phyloP scores from a whole-genome alignment of 2,113 vertebrate genomes.

The Varanus komodoensis region DNA sequence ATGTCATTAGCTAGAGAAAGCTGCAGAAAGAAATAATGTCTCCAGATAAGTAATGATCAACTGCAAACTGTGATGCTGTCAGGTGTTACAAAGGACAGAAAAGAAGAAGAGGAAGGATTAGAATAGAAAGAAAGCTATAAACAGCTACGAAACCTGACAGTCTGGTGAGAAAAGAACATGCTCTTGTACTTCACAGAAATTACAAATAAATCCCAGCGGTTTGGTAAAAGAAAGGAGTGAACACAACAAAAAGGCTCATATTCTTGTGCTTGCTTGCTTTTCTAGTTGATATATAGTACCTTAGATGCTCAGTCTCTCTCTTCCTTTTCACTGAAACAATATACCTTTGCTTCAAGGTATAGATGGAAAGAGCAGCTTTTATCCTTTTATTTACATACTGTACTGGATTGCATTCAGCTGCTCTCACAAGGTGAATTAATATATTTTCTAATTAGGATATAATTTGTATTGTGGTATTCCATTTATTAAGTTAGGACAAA shows the following conservation, averaged over 20 bases:
- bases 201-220: slow-evolving; percentile 54
- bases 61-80: slow-evolving; percentile 48
- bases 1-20: slow-evolving; percentile 36
- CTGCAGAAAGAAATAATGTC: slow-evolving; percentile 53
- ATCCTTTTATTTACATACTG: slow-evolving; percentile 4
- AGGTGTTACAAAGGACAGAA: slow-evolving; percentile 59
- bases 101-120: slow-evolving; percentile 50
- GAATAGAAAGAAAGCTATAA: slow-evolving; percentile 50
- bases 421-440: slow-evolving; percentile 24
- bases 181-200: slow-evolving; percentile 35
- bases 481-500: neutral
- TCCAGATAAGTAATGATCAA: slow-evolving; percentile 52
- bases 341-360: slow-evolving; percentile 30
- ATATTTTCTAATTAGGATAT: slow-evolving; percentile 13
- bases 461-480: neutral
- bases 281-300: slow-evolving; percentile 37
- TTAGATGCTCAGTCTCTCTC: slow-evolving; percentile 24
- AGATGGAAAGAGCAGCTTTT: slow-evolving; percentile 18
- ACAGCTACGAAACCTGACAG: slow-evolving; percentile 44
- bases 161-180: slow-evolving; percentile 36
- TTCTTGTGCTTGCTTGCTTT: slow-evolving; percentile 21
- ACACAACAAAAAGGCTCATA: slow-evolving; percentile 28
- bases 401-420: neutral
- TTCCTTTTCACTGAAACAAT: slow-evolving; percentile 19
- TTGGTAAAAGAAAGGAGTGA: slow-evolving; percentile 50